Conservation (phyloP, 2,797 vertebrate genomes). For the Sebastes cheni region DNA sequence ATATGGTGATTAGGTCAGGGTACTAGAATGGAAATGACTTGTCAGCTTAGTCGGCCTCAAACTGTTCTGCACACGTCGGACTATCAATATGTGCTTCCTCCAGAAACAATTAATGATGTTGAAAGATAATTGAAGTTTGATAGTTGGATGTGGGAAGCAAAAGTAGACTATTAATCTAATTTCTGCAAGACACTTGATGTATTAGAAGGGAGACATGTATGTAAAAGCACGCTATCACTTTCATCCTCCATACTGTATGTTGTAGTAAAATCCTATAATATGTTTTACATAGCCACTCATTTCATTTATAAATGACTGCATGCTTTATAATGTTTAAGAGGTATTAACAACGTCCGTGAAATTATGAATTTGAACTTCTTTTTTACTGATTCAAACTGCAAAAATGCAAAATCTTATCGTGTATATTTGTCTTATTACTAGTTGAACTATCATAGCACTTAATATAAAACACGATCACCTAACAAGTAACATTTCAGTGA, state of each 20-base stretch:
- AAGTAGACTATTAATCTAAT: constrained; percentile 68
- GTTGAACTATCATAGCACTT: too few relatives aligned
- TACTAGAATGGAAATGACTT: constrained; percentile 80
- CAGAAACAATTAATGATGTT: constrained; percentile 73
- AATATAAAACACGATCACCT: too few relatives aligned
- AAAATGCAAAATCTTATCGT: too few relatives aligned
- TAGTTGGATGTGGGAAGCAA: constrained; percentile 53
- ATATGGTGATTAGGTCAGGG: constrained; percentile 84
- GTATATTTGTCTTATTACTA: too few relatives aligned
- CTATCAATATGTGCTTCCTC: constrained; percentile 75
- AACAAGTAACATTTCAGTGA: too few relatives aligned
- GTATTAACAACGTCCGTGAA: neutral
- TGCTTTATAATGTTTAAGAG: neutral
- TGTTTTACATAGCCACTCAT: neutral
- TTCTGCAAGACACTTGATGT: constrained; percentile 46
- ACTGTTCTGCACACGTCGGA: constrained; percentile 66
- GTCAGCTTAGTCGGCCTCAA: constrained; percentile 72
- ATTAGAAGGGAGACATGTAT: constrained; percentile 2
- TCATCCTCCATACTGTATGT: neutral
- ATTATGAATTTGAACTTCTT: neutral
- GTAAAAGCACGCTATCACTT: neutral
- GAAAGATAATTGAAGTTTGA: constrained; percentile 72
- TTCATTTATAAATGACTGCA: neutral
- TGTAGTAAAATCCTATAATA: neutral
- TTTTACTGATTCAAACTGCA: neutral